Base-by-base conservation (phyloP, 2,888 invertebrate genomes). In the Nephrotoma flavescens region DNA sequence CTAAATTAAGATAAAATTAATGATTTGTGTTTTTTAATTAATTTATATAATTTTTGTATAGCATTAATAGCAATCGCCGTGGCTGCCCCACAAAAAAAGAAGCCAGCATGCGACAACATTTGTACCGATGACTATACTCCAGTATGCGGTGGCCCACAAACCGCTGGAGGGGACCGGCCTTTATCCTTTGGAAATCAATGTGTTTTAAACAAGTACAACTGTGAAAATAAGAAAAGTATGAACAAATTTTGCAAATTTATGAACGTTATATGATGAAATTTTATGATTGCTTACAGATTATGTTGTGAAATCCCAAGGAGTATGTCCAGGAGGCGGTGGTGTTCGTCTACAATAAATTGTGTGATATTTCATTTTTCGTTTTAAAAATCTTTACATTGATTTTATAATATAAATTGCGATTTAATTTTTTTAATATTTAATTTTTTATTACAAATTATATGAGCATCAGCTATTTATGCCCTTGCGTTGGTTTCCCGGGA, bases 141-240 rank as follows among this genome's bases (percentile, higher is more conserved):
- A 0, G 87, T 91, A 6, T 91, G 91, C 87, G 91, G 89, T 47
- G 45, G 83, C 7, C 87, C 87, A 42, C 9, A 83, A 85, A 85
- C 52, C 7, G 42, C 83, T n/a, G 88, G 88, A 9, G 86, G 86
- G 11, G 88, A 87, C 6, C 19, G 87, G 12, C 86, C 87, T 15
- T 12, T 91, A 5, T 91, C 91, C 6, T 91, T 91, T 87, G 91
- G 91, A 52, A 91, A 88, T 86, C 87, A 88, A 2, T 91, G 91
- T 86, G 91, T 91, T 9, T 88, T 91, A 89, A 87, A 88, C 86
- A 91, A 90, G 71, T 91, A 90, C 88, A 91, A 91, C 87, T 91
- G 91, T 87, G 90, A 90, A 52, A 91, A 91, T 87, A 87, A 90
- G 86, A 90, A 90, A 88, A 90, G 91, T 91, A 89, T 90, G 90